Base-by-base conservation (phyloP, 2,888 invertebrate species). In the Eilema griseolum region DNA sequence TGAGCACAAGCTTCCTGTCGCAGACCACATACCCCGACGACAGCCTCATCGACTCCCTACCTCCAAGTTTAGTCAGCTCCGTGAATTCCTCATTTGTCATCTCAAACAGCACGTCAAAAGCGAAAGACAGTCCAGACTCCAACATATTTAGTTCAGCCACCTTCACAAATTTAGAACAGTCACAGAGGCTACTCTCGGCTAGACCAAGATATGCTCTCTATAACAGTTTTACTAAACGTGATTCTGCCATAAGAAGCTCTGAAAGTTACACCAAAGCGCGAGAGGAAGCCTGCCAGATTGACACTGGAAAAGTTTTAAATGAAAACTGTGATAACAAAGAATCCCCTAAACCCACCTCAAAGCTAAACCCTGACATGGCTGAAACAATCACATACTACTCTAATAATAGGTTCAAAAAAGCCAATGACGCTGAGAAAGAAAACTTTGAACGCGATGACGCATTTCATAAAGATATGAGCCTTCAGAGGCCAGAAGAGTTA, bases 1-100 rank as follows among this genome's bases (percentile, higher is more conserved):
- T 95, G 95, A 95, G 91, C 78, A 95, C 95, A 1, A 95, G 95
- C 76, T 95, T 95, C 83, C 92, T 95, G 26, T 95, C 95, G 0
- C 95, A 95, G 72, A 94, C 94, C 56, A 94, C 95, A 0, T 91
- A 93, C 79, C 94, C 93, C 0, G 95, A 95, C 81, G 95, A 95
- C 62, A 94, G 93, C 76, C 83, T 95, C 11, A 92, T 95, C 71
- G 95, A 95, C 84, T 95, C 95, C 26, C 75, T 94, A 5, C 95
- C 95, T 0, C 95, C 95, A 0, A 93, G 93, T 68, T 85, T 95
- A 66, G 93, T 94, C 80, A 93, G 89, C 83, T 95, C 95, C 10
- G 91, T 95, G 63, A 95, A 95, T 83, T 95, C 95, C 0, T 94
- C 94, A 2, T 94, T 90, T 81, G 82, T 94, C 41, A 86, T 93